Evolutionary conservation across 2,888 invertebrate genomes (phyloP).

Genomic region (Bursaphelenchus okinawaensis): DNA sequence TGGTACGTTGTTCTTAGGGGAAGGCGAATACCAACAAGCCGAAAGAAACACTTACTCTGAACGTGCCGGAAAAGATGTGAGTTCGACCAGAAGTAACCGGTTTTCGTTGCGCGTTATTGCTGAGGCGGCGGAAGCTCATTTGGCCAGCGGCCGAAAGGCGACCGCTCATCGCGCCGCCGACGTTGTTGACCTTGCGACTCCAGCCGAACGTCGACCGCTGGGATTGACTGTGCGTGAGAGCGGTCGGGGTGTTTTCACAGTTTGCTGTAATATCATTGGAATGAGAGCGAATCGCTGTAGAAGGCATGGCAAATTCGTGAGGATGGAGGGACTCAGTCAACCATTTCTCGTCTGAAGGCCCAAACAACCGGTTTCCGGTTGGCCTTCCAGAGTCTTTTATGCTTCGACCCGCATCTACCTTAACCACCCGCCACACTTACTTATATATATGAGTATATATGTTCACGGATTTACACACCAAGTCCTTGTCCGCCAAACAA

Average conservation of each 20-base stretch:
- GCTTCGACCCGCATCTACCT: too few species aligned
- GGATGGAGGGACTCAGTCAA: too few species aligned
- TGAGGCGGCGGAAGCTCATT: slow-evolving; percentile 8
- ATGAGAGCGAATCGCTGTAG: slow-evolving; percentile 3
- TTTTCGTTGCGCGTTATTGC: slow-evolving; percentile 4
- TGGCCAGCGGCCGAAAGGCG: slow-evolving; percentile 9
- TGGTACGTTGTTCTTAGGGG: not conserved
- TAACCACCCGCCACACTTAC: too few species aligned
- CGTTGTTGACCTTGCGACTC: not conserved
- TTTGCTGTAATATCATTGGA: slow-evolving; percentile 13
- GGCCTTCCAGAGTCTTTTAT: too few species aligned
- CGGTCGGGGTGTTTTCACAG: not conserved
- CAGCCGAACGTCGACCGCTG: not conserved
- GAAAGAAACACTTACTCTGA: slow-evolving; percentile 8
- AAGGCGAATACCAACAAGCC: not conserved
- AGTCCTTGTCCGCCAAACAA: not conserved
- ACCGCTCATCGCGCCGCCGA: slow-evolving; percentile 9
- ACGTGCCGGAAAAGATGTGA: slow-evolving; percentile 1
- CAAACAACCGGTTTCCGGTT: not conserved
- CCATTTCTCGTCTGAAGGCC: not conserved
- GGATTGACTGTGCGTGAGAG: not conserved
- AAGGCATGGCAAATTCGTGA: slow-evolving; percentile 1
- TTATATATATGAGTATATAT: too few species aligned
- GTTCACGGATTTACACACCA: not conserved
- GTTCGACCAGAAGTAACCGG: not conserved